phyloP scores from a whole-genome alignment of 2,888 invertebrate species.

The Camptogramma bilineatum region DNA sequence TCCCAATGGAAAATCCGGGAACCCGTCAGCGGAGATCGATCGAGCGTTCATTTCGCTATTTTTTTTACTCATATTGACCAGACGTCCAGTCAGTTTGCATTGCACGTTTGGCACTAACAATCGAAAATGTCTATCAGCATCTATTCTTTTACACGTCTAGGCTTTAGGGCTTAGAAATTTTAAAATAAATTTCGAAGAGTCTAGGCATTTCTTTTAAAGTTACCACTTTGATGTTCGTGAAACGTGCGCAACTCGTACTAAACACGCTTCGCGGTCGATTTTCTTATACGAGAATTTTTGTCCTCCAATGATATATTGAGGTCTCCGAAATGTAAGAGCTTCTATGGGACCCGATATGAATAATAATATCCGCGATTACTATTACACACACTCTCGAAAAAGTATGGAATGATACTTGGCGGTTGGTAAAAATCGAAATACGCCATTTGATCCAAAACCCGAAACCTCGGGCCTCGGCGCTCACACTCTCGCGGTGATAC shows the following conservation, averaged over 20 bases:
- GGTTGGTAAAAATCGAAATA: conserved; percentile 75
- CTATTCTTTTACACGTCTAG: conserved; percentile 19
- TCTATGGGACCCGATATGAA: conserved; percentile 72
- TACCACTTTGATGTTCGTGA: background rate
- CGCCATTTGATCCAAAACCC: conserved; percentile 84
- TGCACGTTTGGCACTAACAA: conserved; percentile 58
- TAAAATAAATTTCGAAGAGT: background rate
- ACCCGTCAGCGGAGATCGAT: conserved; percentile 83
- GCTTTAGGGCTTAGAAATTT: conserved; percentile 9
- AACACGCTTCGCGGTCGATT: conserved; percentile 4
- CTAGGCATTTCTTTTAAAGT: background rate
- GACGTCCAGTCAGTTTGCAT: conserved; percentile 69
- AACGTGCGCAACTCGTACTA: background rate
- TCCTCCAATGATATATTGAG: conserved; percentile 73
- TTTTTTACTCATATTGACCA: conserved; percentile 76
- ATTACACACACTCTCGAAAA: conserved; percentile 29
- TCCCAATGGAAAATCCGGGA: conserved; percentile 82
- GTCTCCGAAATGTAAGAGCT: conserved; percentile 72
- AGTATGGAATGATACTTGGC: conserved; percentile 30
- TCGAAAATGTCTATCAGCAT: conserved; percentile 44
- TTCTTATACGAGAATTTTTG: conserved; percentile 21
- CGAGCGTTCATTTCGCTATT: conserved; percentile 77
- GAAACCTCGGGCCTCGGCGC: conserved; percentile 77
- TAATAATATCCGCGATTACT: conserved; percentile 61
- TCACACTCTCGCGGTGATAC: conserved; percentile 84